Evolutionary conservation across 2,888 invertebrate species (phyloP), one percentile per base, ranked within the genome.

Genomic region (Galerucella calmariensis): DNA sequence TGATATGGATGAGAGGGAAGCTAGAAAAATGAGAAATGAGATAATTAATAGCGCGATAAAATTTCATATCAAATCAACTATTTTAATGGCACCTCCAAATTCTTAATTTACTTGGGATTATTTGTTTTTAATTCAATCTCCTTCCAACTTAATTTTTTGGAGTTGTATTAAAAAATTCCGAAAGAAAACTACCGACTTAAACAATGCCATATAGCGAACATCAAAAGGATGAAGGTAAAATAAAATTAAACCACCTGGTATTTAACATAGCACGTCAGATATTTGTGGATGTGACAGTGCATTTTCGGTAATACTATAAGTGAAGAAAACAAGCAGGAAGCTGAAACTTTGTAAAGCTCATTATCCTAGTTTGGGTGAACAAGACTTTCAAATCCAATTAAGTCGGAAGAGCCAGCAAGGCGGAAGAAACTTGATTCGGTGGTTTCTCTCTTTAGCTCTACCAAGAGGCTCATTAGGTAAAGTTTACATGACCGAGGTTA

Each of bases 351-450:
- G 70, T 56, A 27, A 11, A 46, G 62, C 70, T 70, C 63, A 62
- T 68, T 76, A 70, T 71, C 65, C 74, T 20, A 53, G 72, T 53
- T 56, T 44, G 66, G 65, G 20, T 20, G 61, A 74, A 71, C 67
- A 61, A 56, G 76, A 76, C 72, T 76, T 76, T 76, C 74, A 74
- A 76, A 76, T 76, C 76, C 69, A 76, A 76, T 76, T 76, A 76
- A 71, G 61, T 66, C 27, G 20, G 69, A 53, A 24, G 24, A 69
- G 71, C 62, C 73, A 73, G 59, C 71, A 71, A 65, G 71, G 68
- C 73, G 68, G 68, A 71, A 65, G 56, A 16, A 59, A n/a, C 56
- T 58, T 41, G 51, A 65, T 65, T 71, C 71, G 56, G 53, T 16
- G 56, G 20, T 65, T 20, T 65, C 63, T 46, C 46, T 65, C 46